Conservation (phyloP, 2,797 vertebrate genomes). For the Pangasius mekongensis region DNA sequence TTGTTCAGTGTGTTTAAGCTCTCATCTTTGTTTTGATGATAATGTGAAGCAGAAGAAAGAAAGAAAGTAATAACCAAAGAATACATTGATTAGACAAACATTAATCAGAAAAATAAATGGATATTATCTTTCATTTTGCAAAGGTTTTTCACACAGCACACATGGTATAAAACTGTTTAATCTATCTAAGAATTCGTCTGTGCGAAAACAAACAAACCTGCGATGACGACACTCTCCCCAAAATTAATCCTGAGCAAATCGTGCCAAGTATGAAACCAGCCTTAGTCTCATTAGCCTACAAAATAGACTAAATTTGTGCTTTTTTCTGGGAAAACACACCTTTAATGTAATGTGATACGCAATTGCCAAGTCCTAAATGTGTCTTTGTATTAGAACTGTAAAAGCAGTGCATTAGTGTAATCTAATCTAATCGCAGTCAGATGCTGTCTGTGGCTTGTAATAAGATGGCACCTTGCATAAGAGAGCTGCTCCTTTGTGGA, state of each 20-base stretch:
- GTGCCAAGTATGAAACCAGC: neutral
- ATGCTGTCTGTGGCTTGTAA: conserved; percentile 19
- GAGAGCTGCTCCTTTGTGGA: conserved; percentile 19
- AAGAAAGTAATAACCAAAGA: neutral
- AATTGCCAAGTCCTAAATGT: conserved; percentile 4
- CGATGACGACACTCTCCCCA: neutral
- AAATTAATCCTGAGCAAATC: neutral
- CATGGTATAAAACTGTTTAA: neutral
- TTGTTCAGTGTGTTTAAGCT: neutral
- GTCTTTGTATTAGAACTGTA: conserved; percentile 29
- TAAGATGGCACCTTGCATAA: conserved; percentile 15
- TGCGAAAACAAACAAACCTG: neutral
- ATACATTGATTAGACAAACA: neutral
- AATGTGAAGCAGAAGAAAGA: neutral
- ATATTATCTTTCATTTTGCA: no score
- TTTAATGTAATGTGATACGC: conserved; percentile 14
- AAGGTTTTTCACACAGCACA: neutral
- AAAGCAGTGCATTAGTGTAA: conserved; percentile 25
- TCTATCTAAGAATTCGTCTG: neutral
- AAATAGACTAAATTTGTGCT: neutral
- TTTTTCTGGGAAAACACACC: conserved; percentile 5
- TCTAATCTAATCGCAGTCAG: conserved; percentile 35
- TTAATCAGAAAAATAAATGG: neutral
- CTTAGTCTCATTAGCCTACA: neutral
- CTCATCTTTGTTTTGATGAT: neutral